Evolutionary conservation across 2,797 vertebrate genomes (phyloP).

Genomic region (Poliocrania exsul): DNA sequence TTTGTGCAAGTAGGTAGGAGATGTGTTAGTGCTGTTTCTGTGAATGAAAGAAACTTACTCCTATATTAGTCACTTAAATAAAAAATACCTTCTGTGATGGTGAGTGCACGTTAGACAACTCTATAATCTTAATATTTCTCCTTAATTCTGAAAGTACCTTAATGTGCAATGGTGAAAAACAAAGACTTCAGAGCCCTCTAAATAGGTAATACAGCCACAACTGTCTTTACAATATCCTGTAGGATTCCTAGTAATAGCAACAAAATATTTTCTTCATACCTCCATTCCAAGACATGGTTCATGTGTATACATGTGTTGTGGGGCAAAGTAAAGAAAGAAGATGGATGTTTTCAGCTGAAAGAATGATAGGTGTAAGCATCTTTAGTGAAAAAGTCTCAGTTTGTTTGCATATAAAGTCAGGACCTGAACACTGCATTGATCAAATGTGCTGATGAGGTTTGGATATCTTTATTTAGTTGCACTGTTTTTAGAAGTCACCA

Average conservation of each 20-base stretch:
- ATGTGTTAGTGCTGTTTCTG: neutral
- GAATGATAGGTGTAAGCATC: neutral
- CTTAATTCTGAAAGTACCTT: neutral
- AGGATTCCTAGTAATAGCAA: neutral
- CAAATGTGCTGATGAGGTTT: neutral
- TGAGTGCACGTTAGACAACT: neutral
- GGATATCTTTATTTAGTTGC: neutral
- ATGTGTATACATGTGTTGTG: neutral
- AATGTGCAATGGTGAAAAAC: neutral
- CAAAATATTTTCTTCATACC: neutral
- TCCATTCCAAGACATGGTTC: neutral
- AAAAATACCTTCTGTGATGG: neutral
- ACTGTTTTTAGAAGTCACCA: neutral
- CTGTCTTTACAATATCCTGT: neutral
- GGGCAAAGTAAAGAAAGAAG: neutral
- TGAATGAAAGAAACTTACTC: neutral
- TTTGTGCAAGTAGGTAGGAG: neutral
- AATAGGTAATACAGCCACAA: neutral
- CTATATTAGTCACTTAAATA: neutral
- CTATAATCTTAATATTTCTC: neutral
- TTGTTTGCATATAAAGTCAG: neutral
- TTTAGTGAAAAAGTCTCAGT: neutral
- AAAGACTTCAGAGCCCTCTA: neutral
- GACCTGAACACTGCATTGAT: neutral
- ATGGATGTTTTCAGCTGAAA: neutral